Evolutionary conservation across 2,113 vertebrate species (phyloP).

Genomic region (Erinaceus europaeus): DNA sequence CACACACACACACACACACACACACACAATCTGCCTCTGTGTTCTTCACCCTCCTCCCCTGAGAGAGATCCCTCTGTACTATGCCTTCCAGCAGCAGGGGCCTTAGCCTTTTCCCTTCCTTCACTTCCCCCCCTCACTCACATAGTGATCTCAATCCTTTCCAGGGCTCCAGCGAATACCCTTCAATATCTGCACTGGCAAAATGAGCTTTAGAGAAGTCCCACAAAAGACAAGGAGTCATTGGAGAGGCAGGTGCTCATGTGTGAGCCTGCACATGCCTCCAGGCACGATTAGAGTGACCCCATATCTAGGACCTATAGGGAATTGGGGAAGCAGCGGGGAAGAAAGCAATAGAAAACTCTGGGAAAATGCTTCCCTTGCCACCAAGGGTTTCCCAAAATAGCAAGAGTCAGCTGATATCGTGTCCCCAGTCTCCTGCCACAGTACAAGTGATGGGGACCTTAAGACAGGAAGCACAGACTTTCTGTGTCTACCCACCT

Average conservation of each 20-base stretch:
- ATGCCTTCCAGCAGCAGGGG: neutral
- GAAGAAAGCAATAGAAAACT: slow-evolving; percentile 6
- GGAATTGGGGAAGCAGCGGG: neutral
- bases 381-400: slow-evolving; percentile 53
- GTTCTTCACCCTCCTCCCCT: neutral
- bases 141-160: neutral
- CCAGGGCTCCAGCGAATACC: neutral
- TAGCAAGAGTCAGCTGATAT: slow-evolving; percentile 36
- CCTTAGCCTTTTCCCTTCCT: neutral
- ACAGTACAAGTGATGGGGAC: neutral
- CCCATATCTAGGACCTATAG: neutral
- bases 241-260: neutral
- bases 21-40: neutral
- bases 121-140: neutral
- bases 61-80: neutral
- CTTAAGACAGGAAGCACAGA: neutral
- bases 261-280: neutral
- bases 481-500: neutral
- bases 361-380: slow-evolving; percentile 42
- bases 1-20: neutral
- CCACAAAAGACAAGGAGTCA: neutral
- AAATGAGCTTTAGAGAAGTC: neutral
- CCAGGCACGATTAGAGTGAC: slow-evolving; percentile 5
- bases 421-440: neutral
- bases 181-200: neutral